Base-by-base conservation (phyloP, 2,113 vertebrate species). In the Eretmochelys imbricata region DNA sequence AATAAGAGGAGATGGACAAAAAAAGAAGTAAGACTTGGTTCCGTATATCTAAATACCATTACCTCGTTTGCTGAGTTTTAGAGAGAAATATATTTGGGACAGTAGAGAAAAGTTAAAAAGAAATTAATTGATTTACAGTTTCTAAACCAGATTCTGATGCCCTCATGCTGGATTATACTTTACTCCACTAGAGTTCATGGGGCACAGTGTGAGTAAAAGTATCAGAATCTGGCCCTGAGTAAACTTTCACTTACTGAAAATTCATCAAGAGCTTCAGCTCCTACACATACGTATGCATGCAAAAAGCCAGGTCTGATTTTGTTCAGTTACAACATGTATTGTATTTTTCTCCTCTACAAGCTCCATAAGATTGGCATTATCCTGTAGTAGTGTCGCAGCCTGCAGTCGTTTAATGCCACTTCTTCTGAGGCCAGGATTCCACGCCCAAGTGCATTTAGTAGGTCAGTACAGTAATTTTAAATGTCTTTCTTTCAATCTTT, bases 401-500 rank as follows among this genome's bases (percentile, higher is more conserved):
- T 97, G 97, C 98, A 98, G 98, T 98, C 97, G 75, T 99, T 99
- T 99, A 98, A 98, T 98, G 98, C 98, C 97, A 98, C 99, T 98
- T 99, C 98, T 99, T 98, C 89, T 98, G 98, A 97, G 98, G 98
- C 98, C 98, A 98, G 97, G 97, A 98, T 98, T 99, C 98, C 98
- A 99, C 97, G 97, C 98, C 99, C 99, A 98, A 98, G 98, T 98
- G 93, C 98, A 98, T 99, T 99, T 98, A 99, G 99, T 98, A 98
- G 98, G 98, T 98, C 98, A 99, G 99, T 99, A 99, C 98, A 98
- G 99, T 99, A 99, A 99, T 99, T 99, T 99, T 99, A 99, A 99
- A 99, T 98, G 99, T 99, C 99, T 99, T 98, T 99, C 98, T 99
- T 99, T 99, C 98, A 99, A 98, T 99, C 98, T 99, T 99, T 99